phyloP scores from a whole-genome alignment of 2,113 vertebrate species.

The Embiotoca jacksoni region DNA sequence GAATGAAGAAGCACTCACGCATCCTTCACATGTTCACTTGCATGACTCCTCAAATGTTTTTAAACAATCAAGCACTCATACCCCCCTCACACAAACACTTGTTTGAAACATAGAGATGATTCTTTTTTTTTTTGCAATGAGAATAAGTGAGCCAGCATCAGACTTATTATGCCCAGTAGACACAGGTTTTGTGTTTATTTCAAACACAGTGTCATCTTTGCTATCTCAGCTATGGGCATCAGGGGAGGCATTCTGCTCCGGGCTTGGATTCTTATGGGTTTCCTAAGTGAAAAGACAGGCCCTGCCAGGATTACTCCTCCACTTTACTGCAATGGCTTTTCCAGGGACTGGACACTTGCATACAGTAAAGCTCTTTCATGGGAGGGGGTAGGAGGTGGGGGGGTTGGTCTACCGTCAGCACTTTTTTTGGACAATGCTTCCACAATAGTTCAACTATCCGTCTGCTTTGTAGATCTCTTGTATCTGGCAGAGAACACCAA shows the following conservation, averaged over 20 bases:
- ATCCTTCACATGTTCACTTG: slow-evolving; percentile 24
- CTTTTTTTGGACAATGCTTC: slow-evolving; percentile 57
- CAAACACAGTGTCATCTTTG: slow-evolving; percentile 68
- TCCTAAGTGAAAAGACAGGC: slow-evolving; percentile 81
- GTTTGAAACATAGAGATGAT: slow-evolving; percentile 32
- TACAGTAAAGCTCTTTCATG: slow-evolving; percentile 47
- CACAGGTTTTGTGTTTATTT: slow-evolving; percentile 64
- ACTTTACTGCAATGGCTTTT: slow-evolving; percentile 76
- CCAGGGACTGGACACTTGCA: slow-evolving; percentile 71
- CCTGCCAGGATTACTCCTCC: slow-evolving; percentile 59
- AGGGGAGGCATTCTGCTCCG: slow-evolving; percentile 75
- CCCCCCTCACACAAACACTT: slow-evolving; percentile 17
- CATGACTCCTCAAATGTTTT: slow-evolving; percentile 6
- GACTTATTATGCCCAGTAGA: slow-evolving; percentile 65
- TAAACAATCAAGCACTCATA: background rate
- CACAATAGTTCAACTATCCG: slow-evolving; percentile 43
- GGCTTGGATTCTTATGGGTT: slow-evolving; percentile 73
- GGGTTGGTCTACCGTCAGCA: slow-evolving; percentile 58
- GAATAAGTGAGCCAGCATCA: slow-evolving; percentile 51
- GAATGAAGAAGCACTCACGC: background rate
- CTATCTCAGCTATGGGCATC: slow-evolving; percentile 75
- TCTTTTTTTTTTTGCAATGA: slow-evolving; percentile 44
- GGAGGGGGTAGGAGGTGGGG: background rate
- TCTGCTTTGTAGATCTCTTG: slow-evolving; percentile 61
- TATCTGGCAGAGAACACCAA: slow-evolving; percentile 41